Conservation (phyloP, 2,113 vertebrate species). For the Sapayoa aenigma region DNA sequence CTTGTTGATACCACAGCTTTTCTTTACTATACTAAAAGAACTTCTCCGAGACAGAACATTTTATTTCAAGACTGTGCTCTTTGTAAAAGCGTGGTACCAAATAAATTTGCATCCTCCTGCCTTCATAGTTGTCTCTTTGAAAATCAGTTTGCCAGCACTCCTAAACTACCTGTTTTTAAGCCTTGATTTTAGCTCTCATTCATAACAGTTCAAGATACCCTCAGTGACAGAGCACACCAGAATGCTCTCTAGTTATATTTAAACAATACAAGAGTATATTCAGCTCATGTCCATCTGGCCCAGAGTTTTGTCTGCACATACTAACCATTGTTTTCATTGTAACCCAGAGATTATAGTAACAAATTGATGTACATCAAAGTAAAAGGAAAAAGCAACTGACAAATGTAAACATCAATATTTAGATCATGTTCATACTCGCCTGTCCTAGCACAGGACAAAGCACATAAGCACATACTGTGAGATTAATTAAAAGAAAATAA, state of each 20-base stretch:
- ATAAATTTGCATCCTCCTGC: neutral
- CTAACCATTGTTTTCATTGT: neutral
- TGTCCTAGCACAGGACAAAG: neutral
- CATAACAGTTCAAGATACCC: neutral
- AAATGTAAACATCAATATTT: neutral
- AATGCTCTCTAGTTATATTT: neutral
- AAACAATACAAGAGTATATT: neutral
- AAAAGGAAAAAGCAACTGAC: neutral
- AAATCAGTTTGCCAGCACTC: neutral
- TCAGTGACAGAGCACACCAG: neutral
- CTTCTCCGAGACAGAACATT: neutral
- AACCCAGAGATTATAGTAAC: neutral
- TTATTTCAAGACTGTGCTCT: neutral
- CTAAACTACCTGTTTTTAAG: neutral
- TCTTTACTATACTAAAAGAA: neutral
- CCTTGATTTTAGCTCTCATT: neutral
- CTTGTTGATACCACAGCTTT: neutral
- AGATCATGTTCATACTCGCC: neutral
- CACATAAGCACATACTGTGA: fast-evolving
- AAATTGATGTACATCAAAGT: neutral
- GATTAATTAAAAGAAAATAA: neutral
- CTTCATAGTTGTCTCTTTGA: neutral
- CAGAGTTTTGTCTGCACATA: neutral
- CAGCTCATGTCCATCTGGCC: neutral
- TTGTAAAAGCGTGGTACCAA: neutral